Base-by-base conservation (phyloP, 2,888 invertebrate genomes). In the Napeogenes inachia region DNA sequence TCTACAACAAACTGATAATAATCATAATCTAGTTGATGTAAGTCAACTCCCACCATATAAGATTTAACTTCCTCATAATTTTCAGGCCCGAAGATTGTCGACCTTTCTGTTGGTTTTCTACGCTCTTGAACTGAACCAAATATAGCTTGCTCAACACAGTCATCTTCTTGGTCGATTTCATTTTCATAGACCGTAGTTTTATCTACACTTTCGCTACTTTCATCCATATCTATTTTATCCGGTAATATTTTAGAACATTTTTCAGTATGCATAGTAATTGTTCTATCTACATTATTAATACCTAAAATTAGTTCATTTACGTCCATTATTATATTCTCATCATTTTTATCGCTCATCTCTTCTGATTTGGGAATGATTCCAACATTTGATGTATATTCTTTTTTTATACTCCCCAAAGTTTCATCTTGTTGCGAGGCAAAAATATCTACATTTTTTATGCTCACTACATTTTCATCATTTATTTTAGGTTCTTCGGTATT, bases 51-150 rank as follows among this genome's bases (percentile, higher is more conserved):
- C 10, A 80, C 56, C 2, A 87, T 84, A 70, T 87, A 88, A 1
- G 80, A 73, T 75, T 88, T 89, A 2, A 83, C 67, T 70, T 89
- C 88, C 59, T 86, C 82, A 33, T 79, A 68, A 21, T 90, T 73
- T 63, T 78, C 81, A 68, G 78, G 71, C 62, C 87, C 89, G 4
- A 87, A 84, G 67, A 85, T 78, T 42, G 60, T 57, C 54, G 47
- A 67, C 67, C 66, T 77, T 45, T 71, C 75, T 13, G 72, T 69
- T 54, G 62, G 61, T 72, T 73, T 80, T 63, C 81, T 91, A 54
- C 93, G 83, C 71, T 92, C 86, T 84, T 93, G 92, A 12, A 93
- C 92, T 10, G 93, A 93, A 54, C 93, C 93, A 75, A 93, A 93
- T 68, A 93, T 92, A 3, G 88, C 92, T 80, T 92, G 89, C 79